Evolutionary conservation across 2,888 invertebrate species (phyloP).

Genomic region (Archips xylosteana): DNA sequence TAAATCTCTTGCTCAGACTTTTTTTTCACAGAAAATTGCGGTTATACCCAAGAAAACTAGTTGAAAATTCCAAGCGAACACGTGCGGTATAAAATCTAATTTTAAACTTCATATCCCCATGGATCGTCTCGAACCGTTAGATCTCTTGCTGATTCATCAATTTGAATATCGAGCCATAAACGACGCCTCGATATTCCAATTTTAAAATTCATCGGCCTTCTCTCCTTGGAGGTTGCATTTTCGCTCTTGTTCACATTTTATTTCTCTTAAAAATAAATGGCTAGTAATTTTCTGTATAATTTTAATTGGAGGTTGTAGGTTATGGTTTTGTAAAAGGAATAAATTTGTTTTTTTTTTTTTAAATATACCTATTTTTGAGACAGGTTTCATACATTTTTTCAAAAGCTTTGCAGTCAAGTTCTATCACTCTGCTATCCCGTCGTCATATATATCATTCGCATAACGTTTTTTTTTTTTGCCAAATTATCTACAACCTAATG

Average conservation of each 20-base stretch:
- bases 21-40: background rate
- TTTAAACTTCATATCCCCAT: constrained; percentile 18
- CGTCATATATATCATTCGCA: background rate
- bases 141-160: constrained; percentile 62
- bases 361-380: too few species aligned
- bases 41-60: background rate
- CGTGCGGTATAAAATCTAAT: constrained; percentile 11
- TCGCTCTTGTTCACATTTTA: constrained; percentile 15
- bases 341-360: too few species aligned
- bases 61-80: background rate
- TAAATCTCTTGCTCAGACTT: background rate
- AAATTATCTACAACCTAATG: background rate
- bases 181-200: constrained; percentile 61
- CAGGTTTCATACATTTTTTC: too few species aligned
- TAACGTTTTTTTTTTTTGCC: background rate
- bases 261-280: constrained; percentile 11
- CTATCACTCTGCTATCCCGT: too few species aligned
- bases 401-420: too few species aligned
- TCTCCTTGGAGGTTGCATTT: constrained; percentile 45
- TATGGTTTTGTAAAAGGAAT: background rate
- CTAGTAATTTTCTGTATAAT: background rate
- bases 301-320: background rate
- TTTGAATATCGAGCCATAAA: constrained; percentile 67
- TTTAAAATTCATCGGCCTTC: constrained; percentile 68
- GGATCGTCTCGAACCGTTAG: constrained; percentile 36